Conservation (phyloP, 2,888 invertebrate species). For the Philonicus albiceps region DNA sequence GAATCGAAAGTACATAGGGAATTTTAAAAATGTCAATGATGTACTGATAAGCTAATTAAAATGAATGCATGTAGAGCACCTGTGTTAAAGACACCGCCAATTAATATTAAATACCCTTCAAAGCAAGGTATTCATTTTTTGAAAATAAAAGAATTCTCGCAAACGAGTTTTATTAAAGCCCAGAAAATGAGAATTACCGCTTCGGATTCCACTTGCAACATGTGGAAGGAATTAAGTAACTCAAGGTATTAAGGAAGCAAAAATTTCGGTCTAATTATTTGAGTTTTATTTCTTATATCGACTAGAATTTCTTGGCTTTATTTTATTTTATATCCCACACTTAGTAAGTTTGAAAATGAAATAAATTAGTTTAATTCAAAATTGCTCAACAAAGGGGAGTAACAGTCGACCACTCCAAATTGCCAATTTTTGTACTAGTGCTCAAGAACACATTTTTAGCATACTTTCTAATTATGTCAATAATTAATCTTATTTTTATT, state of each 20-base stretch:
- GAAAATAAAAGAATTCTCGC: background rate
- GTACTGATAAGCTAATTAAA: background rate
- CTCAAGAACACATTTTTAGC: conserved; percentile 8
- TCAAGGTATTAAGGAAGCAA: background rate
- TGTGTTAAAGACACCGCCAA: background rate
- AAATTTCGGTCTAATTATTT: background rate
- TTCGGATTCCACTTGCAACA: background rate
- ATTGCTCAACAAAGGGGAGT: background rate
- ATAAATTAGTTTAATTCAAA: background rate
- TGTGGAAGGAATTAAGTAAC: background rate
- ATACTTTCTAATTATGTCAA: conserved; percentile 24
- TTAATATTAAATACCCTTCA: background rate
- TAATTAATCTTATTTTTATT: background rate
- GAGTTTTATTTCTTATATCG: background rate
- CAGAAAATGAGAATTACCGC: background rate
- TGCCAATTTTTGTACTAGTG: background rate
- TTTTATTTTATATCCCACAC: too few species aligned
- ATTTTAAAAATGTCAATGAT: background rate
- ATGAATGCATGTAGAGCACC: background rate
- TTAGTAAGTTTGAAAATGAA: too few species aligned
- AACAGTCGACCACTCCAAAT: background rate
- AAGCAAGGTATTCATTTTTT: background rate
- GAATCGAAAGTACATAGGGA: background rate
- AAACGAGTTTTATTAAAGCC: background rate
- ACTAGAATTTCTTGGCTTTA: too few species aligned